Evolutionary conservation across 2,888 invertebrate species (phyloP).

Genomic region (Drosophila robusta): DNA sequence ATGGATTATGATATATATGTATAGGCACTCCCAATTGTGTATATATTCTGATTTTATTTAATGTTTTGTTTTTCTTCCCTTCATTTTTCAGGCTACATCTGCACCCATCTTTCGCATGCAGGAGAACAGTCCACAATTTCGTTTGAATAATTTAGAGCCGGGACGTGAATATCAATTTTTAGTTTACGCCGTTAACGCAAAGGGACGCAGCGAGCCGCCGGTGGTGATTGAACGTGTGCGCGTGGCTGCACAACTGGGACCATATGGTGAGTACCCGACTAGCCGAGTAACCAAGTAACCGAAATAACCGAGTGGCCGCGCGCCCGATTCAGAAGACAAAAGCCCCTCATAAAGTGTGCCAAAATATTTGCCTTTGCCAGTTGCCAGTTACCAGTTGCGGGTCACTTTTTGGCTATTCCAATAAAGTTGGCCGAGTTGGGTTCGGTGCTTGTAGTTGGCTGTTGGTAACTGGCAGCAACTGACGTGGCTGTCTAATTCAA

Average conservation of each 20-base stretch:
- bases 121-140: constrained; percentile 89
- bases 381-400: constrained; percentile 26
- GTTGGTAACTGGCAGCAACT: constrained; percentile 28
- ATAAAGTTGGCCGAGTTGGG: constrained; percentile 55
- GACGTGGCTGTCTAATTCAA: constrained; percentile 73
- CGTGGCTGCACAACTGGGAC: constrained; percentile 85
- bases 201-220: constrained; percentile 91
- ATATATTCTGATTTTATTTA: constrained; percentile 12
- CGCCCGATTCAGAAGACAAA: constrained; percentile 6
- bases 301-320: neutral
- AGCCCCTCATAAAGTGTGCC: constrained; percentile 46
- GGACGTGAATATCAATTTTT: constrained; percentile 92
- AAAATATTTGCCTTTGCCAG: constrained; percentile 50
- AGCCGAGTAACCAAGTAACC: constrained; percentile 2
- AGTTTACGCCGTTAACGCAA: constrained; percentile 93
- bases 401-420: constrained; percentile 41
- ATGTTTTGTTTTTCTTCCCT: neutral
- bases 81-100: constrained; percentile 85
- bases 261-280: constrained; percentile 83
- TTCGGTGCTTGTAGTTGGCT: constrained; percentile 14
- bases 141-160: constrained; percentile 90
- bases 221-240: constrained; percentile 88
- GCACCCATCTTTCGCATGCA: constrained; percentile 88
- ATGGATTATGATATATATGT: constrained; percentile 7
- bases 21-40: neutral